These are phyloP conservation scores for Brotula barbata DNA, from an alignment of 2,797 vertebrate species.

Conservation along the genomic window DNA sequence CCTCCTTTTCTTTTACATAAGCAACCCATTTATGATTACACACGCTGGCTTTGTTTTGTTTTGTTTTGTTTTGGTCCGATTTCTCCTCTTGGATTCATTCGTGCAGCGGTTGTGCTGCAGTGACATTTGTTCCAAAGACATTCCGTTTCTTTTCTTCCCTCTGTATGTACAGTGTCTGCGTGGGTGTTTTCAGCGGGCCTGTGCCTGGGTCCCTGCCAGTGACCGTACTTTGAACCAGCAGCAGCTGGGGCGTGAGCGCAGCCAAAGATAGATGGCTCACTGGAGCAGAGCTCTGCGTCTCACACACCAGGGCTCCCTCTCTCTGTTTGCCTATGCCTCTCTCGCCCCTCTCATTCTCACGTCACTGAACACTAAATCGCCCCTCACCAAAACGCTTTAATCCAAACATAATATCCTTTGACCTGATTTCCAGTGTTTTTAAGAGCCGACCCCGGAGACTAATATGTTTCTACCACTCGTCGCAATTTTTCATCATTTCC, in stretches of 20 bases:
- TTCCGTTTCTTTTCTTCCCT: slow-evolving; percentile 66
- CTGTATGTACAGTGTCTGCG: slow-evolving; percentile 62
- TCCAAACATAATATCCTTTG: slow-evolving; percentile 15
- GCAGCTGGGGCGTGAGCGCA: slow-evolving; percentile 77
- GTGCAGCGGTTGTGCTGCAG: too few species aligned
- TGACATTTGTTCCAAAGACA: slow-evolving; percentile 64
- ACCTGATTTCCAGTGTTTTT: slow-evolving; percentile 19
- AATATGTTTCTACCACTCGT: slow-evolving; percentile 2
- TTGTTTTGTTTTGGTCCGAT: too few species aligned
- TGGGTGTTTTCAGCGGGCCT: slow-evolving; percentile 67
- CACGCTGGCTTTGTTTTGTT: too few species aligned
- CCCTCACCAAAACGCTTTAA: slow-evolving; percentile 2
- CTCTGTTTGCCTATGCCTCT: slow-evolving; percentile 32
- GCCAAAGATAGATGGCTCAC: slow-evolving; percentile 77
- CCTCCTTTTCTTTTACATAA: too few species aligned
- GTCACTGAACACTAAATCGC: slow-evolving; percentile 26
- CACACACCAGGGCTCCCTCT: slow-evolving; percentile 28
- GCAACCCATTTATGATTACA: slow-evolving; percentile 9
- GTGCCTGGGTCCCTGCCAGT: slow-evolving; percentile 76
- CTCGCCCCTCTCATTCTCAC: slow-evolving; percentile 21
- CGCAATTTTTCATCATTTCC: slow-evolving; percentile 10
- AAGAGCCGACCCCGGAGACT: background rate
- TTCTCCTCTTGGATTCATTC: too few species aligned
- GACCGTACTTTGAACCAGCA: slow-evolving; percentile 86
- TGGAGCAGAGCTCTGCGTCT: slow-evolving; percentile 52